Percentiles rank a stretch among this genome's conserved stretches.
These are phyloP conservation scores for Tiphia femorata DNA, from an alignment of 2,888 invertebrate genomes.

Conservation along the genomic window DNA sequence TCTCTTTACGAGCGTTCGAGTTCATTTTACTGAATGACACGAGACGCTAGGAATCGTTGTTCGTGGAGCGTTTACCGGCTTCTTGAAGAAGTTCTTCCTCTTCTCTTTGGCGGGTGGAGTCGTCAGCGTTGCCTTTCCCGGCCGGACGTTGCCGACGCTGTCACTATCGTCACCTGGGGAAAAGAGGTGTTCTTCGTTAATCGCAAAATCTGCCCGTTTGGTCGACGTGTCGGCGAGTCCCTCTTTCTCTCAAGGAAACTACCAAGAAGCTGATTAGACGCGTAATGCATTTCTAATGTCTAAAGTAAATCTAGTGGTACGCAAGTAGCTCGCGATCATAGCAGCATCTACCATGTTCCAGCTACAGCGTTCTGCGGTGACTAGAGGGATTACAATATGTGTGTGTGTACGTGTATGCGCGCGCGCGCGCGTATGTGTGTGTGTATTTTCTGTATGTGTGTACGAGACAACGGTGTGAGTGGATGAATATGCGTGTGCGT, in stretches of 20 bases:
- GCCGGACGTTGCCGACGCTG: slow-evolving; percentile 84
- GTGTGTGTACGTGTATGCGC: not conserved
- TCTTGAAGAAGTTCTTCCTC: slow-evolving; percentile 98
- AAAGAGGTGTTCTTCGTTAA: not conserved
- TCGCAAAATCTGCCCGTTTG: not conserved
- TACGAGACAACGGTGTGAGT: not conserved
- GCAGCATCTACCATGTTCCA: slow-evolving; percentile 6
- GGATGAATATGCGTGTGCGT: not conserved
- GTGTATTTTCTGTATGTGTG: not conserved
- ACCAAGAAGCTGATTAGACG: slow-evolving; percentile 9
- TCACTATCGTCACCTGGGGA: slow-evolving; percentile 90
- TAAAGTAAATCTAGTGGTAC: not conserved
- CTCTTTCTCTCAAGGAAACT: slow-evolving; percentile 45
- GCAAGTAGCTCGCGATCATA: not conserved
- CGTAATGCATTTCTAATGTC: not conserved
- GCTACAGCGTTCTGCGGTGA: slow-evolving; percentile 17
- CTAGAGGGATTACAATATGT: not conserved
- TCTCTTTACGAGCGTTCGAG: not conserved
- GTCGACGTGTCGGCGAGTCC: slow-evolving; percentile 23
- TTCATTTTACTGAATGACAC: not conserved
- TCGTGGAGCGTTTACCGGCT: slow-evolving; percentile 70
- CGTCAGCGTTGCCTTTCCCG: slow-evolving; percentile 83
- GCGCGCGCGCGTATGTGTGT: not conserved
- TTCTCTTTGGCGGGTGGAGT: slow-evolving; percentile 96
- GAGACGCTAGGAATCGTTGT: slow-evolving; percentile 10